Base-by-base conservation (phyloP, 2,797 vertebrate genomes). In the Fistularia commersonii region DNA sequence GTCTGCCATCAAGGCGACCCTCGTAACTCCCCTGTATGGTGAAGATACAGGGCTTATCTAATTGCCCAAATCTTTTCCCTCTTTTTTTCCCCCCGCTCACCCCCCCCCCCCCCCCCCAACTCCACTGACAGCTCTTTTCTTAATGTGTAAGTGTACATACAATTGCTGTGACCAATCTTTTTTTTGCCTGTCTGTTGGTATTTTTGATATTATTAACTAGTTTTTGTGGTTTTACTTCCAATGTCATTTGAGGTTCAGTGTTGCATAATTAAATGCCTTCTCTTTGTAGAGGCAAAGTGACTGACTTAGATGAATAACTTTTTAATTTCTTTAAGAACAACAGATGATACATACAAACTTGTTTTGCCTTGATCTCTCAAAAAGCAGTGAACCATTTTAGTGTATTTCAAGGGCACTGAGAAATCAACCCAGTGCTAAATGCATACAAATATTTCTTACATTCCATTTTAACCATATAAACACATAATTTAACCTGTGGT, bases 141-240 rank as follows among this genome's bases (percentile, higher is more conserved):
- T 90, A 89, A 87, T 85, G 85, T 91, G 83, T 85, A 73, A 51
- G 78, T 91, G 90, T 92, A 89, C 86, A 91, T 89, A 92, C 60
- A 84, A 84, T 90, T 89, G 88, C 88, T 76, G 88, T 92, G 87
- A 90, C 69, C 81, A 81, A 84, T 87, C 74, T 76, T 47, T 81
- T 72, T 50, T 84, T 83, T 81, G 87, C 80, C 81, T 87, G 87
- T 87, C 82, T 65, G 70, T 86, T 82, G 76, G 76, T 81, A 79
- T 86, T 90, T 90, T 90, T 87, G 72, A 85, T 87, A 88, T 85
- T 68, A 86, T 82, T 81, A 87, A 83, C 67, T 62, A 65, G 71
- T 60, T 51, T 64, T 70, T 69, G 79, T 83, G 71, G 69, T 74
- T 80, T 77, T 72, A 64, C 61, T 83, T 77, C 66, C 66, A 48